Conservation (phyloP, 1,140 invertebrate species). For the Telenomus remus region DNA sequence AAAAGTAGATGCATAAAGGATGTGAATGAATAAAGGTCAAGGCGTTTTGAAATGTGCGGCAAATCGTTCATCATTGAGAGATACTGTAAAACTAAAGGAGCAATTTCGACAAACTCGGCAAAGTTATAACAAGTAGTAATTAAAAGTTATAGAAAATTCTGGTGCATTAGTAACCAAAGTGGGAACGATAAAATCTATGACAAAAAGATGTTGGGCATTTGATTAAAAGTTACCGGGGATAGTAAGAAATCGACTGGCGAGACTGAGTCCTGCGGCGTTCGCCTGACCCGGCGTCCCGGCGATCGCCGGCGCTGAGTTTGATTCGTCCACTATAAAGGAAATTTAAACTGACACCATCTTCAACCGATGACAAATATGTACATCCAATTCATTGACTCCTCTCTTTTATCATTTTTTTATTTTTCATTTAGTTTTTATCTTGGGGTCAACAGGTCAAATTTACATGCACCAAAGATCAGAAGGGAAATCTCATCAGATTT, state of each 20-base stretch:
- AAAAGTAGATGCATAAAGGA: background rate
- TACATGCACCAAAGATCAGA: background rate
- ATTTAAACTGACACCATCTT: constrained; percentile 49
- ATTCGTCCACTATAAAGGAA: constrained; percentile 78
- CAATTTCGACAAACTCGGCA: too few relatives aligned
- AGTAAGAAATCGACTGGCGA: constrained; percentile 83
- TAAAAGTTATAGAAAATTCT: too few relatives aligned
- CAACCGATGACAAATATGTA: background rate
- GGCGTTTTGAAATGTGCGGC: too few relatives aligned
- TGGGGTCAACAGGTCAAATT: too few relatives aligned
- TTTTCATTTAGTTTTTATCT: too few relatives aligned
- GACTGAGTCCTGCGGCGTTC: constrained; percentile 71
- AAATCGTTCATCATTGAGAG: too few relatives aligned
- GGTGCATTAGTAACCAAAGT: constrained; percentile 9
- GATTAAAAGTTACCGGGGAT: constrained; percentile 78
- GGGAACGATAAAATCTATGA: constrained; percentile 19
- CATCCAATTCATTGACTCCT: constrained; percentile 10
- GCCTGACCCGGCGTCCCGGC: constrained; percentile 67
- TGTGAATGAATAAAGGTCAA: background rate
- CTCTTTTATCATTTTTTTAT: background rate
- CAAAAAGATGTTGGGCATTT: constrained; percentile 47
- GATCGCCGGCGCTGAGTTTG: constrained; percentile 73
- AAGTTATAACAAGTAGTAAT: too few relatives aligned
- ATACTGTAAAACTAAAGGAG: too few relatives aligned
- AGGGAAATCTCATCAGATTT: too few relatives aligned